Evolutionary conservation across 2,113 vertebrate species (phyloP).

Genomic region (Epinephelus moara): DNA sequence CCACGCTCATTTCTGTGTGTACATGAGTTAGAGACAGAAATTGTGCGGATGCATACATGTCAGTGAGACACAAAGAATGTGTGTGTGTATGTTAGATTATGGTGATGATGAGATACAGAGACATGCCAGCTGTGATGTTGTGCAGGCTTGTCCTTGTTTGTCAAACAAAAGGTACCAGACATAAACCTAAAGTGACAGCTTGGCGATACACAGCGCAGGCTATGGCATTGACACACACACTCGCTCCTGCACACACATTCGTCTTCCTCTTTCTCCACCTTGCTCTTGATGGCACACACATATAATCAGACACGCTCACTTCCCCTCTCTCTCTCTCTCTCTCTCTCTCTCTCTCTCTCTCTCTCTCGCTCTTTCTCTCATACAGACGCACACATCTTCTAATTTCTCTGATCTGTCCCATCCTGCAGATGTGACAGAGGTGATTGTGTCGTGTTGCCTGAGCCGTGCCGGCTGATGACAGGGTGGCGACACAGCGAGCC

Average conservation of each 20-base stretch:
- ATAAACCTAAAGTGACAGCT: slow-evolving; percentile 59
- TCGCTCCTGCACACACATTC: background rate
- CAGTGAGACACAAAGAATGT: background rate
- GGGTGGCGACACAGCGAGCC: slow-evolving; percentile 17
- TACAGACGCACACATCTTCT: background rate
- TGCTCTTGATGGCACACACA: slow-evolving; percentile 1
- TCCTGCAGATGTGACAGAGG: slow-evolving; percentile 25
- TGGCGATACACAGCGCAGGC: slow-evolving; percentile 10
- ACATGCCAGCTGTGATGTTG: slow-evolving; percentile 40
- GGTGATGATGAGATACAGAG: slow-evolving; percentile 44
- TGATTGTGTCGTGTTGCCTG: slow-evolving; percentile 34
- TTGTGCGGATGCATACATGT: background rate
- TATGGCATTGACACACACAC: slow-evolving; percentile 14
- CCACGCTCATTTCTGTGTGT: slow-evolving; percentile 1
- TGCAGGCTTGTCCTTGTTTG: slow-evolving; percentile 40
- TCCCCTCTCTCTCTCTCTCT: background rate
- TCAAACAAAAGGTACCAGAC: slow-evolving; percentile 37
- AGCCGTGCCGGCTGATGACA: slow-evolving; percentile 43
- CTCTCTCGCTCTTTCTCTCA: background rate
- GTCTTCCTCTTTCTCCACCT: slow-evolving; percentile 19
- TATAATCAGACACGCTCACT: background rate
- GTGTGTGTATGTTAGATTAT: slow-evolving; percentile 21
- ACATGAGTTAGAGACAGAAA: background rate
- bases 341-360: background rate
- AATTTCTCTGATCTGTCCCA: slow-evolving; percentile 23